Evolutionary conservation across 2,888 invertebrate species (phyloP).

Genomic region (Archaeoteleia sp.): DNA sequence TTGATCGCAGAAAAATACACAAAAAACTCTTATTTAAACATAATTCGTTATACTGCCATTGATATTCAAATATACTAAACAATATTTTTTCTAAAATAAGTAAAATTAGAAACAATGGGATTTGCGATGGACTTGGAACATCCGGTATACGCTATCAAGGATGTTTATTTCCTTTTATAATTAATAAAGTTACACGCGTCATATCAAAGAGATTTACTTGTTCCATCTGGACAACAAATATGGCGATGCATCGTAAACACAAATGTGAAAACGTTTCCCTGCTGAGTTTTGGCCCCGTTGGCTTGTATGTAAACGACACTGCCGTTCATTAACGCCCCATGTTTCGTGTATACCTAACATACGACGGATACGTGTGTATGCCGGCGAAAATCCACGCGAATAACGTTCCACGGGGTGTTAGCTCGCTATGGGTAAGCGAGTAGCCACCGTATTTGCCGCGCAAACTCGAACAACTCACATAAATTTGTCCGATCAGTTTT

Average conservation of each 20-base stretch:
- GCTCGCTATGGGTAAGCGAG: conserved; percentile 24
- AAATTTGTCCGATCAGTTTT: conserved; percentile 63
- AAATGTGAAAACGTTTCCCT: conserved; percentile 58
- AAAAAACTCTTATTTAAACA: no score
- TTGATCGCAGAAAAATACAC: no score
- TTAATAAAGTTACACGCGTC: no score
- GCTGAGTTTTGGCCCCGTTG: conserved; percentile 26
- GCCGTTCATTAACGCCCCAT: conserved; percentile 65
- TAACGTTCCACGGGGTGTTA: conserved; percentile 32
- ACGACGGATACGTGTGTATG: conserved; percentile 30
- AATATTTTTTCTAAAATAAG: no score
- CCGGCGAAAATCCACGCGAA: conserved; percentile 34
- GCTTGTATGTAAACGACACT: conserved; percentile 62
- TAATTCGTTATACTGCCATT: no score
- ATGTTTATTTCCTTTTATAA: no score
- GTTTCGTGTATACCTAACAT: conserved; percentile 52
- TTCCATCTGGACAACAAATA: conserved; percentile 23
- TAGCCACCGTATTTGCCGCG: conserved; percentile 38
- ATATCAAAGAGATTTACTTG: no score
- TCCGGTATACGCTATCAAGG: no score
- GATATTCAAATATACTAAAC: no score
- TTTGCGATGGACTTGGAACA: no score
- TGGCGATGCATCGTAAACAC: conserved; percentile 48
- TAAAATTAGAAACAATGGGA: no score
- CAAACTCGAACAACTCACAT: conserved; percentile 62